Base-by-base conservation (phyloP, 1,140 invertebrate species). In the Drosophila bocqueti region DNA sequence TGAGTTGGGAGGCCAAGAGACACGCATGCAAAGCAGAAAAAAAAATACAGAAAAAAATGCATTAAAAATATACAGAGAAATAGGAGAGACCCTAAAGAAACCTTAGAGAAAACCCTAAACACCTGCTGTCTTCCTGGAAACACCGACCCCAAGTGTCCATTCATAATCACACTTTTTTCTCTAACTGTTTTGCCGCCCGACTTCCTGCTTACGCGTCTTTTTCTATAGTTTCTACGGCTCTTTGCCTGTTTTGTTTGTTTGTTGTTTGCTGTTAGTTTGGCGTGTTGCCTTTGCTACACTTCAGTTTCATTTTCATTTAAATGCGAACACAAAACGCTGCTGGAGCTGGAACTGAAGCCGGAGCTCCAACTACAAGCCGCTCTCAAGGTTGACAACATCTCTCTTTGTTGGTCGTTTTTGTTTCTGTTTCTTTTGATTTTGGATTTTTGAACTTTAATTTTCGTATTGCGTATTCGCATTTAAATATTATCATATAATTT, bases 281-380 rank as follows among this genome's bases (percentile, higher is more conserved):
- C 61, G 18, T 58, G 18, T 52, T 47, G 47, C 36, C 26, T 36
- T 21, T 72, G 67, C 55, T 74, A 47, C 61, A 79, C 69, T 87
- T 89, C 80, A 52, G 57, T 86, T 78, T 79, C 62, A 74, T 85
- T 85, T 87, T 80, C 76, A 81, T 83, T 83, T 79, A 71, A 68
- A 80, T 84, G 76, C 76, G 79, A 78, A 78, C 83, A 55, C 65
- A 72, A 83, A 83, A 68, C 63, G 55, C 15, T 16, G 52, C 18
- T 55, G 52, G 13, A 54, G 52, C 34, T 13, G 52, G 18, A 54
- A 4, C 29, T 10, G 13, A 2, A 38, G 52, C 34, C 15, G 54
- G 40, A 69, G 65, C 46, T 52, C 36, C 50, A 72, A 72, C 68
- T 69, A 58, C 66, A 71, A 72, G 52, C 50, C 42, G 42, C 62